Evolutionary conservation across 2,113 vertebrate species (phyloP), one percentile per base, ranked within the genome.

Genomic region (Lonchura striata): DNA sequence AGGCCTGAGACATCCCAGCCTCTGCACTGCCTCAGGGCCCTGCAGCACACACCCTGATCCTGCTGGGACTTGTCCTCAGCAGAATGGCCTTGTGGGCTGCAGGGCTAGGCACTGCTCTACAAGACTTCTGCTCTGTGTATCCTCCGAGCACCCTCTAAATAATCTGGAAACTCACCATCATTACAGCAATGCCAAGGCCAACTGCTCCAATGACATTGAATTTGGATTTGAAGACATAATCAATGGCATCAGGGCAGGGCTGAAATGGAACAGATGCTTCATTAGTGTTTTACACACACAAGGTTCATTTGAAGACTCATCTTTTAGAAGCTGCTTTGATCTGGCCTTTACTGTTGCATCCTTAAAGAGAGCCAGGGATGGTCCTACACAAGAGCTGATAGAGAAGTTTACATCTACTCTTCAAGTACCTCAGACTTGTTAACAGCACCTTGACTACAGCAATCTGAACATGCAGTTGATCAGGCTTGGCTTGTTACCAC

Each of bases 201-300:
- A 98, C 98, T 1, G 98, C 99, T 64, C 98, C 99, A 6, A 99
- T 99, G 92, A 99, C 98, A 52, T 99, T 98, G 68, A 99, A 92
- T 70, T 99, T 99, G 41, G 96, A 98, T 63, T 98, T 96, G 88
- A 99, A 99, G 91, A 99, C 97, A 0, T 99, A 97, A 4, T 98
- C 95, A 49, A 99, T 99, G 78, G 97, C 98, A 11, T 75, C 18
- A 11, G 98, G 98, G 86, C 99, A 99, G 7, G 98, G 18, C 99
- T 99, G 87, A 86, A 97, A 96, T 30, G n/a, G 31, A 61, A 78
- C 23, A 90, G 24, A 64, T 11, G 17, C 21, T n/a, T 88, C 24
- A 35, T 86, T 56, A 86, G 82, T 13, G 24, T 66, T 92, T 54
- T 30, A 44, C 20, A 35, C 21, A 81, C 3, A 4, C 10, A 70